Evolutionary conservation across 35 echinoderm and acorn worm genomes (phyloP), one percentile per base, ranked within the genome.

Genomic region (Diadema setosum): DNA sequence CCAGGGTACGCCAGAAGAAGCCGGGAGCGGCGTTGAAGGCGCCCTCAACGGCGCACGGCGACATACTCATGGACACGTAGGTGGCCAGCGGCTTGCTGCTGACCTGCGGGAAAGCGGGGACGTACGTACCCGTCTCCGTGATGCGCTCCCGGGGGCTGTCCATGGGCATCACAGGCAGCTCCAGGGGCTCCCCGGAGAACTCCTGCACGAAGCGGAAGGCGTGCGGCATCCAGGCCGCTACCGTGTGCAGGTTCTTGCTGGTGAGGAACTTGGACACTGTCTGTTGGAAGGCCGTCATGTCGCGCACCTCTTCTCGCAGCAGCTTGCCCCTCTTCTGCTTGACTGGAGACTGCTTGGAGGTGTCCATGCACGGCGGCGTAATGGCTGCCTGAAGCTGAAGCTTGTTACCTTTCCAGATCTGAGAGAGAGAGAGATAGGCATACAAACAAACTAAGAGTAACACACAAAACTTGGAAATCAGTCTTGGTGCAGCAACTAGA

Each of bases 1-100:
- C 89, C 5, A 92, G 46, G 30, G 93, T 99, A 41, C 91, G 70
- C 96, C 96, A 99, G 64, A 94, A 99, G 83, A 99, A 99, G 2
- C 89, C 82, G 15, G 91, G 83, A 11, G 83, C 27, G 16, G 81
- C 50, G 23, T 65, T 27, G 34, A 99, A 92, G 15, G 91, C 80
- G 27, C 85, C 83, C 36, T 80, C 58, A n/a, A 91, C 41, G 24
- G 88, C 74, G 12, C 84, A 26, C 1, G 63, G 40, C 37, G 87
- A 65, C 0, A 20, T 75, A 48, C 67, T 91, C 21, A 97, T 12
- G 2, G 91, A 67, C 21, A 94, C 16, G 33, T 91, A 90, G n/a
- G 87, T 94, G 0, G 83, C 86, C 1, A 97, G 65, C 5, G 95
- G 87, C 75, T 87, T 93, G 6, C 69, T 87, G 60, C 82, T 97